Evolutionary conservation across 35 echinoderm and acorn worm species (phyloP).

Genomic region (Holothuria glaberrima): DNA sequence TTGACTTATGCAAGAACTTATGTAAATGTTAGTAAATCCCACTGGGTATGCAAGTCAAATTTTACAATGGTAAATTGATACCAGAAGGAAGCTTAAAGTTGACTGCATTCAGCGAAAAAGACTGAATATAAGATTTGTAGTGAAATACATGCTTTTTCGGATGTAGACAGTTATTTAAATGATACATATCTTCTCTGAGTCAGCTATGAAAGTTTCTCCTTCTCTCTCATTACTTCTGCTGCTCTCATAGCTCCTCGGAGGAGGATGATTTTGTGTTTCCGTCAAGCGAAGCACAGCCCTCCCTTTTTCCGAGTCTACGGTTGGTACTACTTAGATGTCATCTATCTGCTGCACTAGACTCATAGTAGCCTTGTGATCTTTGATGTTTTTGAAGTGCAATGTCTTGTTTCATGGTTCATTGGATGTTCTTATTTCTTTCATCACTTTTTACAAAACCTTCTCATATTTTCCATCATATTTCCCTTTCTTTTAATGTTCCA

Average conservation of each 20-base stretch:
- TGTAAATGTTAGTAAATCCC: no score
- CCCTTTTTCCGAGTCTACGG: slow-evolving; percentile 47
- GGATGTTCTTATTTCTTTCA: not conserved
- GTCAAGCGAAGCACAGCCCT: slow-evolving; percentile 21
- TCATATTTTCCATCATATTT: not conserved
- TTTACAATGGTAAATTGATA: no score
- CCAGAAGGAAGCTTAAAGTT: no score
- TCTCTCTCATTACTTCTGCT: slow-evolving; percentile 33
- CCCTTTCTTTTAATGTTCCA: not conserved
- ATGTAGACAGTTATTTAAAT: no score
- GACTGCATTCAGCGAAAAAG: no score
- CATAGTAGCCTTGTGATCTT: not conserved
- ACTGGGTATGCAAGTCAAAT: no score
- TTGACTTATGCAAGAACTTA: no score
- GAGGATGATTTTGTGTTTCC: slow-evolving; percentile 60
- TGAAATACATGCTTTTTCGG: no score
- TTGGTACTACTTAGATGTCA: not conserved
- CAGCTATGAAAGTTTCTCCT: not conserved
- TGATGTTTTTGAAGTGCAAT: not conserved
- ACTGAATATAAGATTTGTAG: no score
- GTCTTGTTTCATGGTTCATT: no score
- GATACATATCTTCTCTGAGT: not conserved
- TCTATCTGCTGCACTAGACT: not conserved
- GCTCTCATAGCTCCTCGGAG: slow-evolving; percentile 44
- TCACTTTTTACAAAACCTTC: not conserved